Percentiles rank a stretch among this genome's conserved stretches.
phyloP scores from a whole-genome alignment of 2,797 vertebrate species.

The Varecia variegata region DNA sequence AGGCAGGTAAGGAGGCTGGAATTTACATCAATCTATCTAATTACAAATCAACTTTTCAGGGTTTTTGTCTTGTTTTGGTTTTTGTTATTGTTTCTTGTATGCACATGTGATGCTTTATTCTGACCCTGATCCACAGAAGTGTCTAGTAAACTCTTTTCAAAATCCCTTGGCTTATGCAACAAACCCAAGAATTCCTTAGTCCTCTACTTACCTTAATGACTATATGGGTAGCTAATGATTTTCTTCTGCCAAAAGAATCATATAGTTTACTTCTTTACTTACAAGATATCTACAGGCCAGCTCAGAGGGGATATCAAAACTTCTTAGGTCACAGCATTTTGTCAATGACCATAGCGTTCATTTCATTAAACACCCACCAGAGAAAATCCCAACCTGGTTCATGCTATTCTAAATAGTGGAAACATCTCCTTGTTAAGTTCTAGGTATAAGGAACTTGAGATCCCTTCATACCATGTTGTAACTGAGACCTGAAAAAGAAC shows the following conservation, averaged over 20 bases:
- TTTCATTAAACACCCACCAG: neutral
- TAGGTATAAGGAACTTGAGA: neutral
- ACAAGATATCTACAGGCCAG: neutral
- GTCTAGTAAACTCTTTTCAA: neutral
- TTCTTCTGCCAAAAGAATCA: neutral
- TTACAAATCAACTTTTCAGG: neutral
- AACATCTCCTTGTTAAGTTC: neutral
- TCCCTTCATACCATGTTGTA: neutral
- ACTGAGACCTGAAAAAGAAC: neutral
- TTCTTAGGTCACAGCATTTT: neutral
- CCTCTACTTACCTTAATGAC: neutral
- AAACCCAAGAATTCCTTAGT: neutral
- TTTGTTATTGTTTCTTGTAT: neutral
- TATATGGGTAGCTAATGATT: neutral
- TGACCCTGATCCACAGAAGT: neutral
- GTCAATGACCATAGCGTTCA: rapidly evolving
- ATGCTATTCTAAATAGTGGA: neutral
- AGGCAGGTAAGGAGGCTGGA: neutral
- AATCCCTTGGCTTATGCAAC: neutral
- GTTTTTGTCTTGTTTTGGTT: neutral
- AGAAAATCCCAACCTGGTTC: neutral
- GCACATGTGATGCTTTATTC: neutral
- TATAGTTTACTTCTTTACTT: neutral
- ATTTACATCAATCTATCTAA: neutral
- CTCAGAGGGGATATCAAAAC: neutral